Evolutionary conservation across 2,113 vertebrate genomes (phyloP), one percentile per base, ranked within the genome.

Genomic region (Chionomys nivalis): DNA sequence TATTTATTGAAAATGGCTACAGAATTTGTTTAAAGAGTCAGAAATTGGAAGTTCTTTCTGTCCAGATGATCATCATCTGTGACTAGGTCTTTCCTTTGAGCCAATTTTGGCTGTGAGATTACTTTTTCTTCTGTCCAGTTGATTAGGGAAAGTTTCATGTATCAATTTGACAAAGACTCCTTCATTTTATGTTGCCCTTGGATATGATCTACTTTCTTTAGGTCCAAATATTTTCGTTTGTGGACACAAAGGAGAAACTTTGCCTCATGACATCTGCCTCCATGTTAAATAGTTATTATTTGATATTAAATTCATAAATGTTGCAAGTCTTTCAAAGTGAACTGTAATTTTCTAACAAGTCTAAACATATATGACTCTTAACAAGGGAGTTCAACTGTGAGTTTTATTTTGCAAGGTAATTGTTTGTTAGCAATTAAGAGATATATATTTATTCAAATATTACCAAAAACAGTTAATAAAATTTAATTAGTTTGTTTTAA

Each of bases 401-500:
- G 63, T 79, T 52, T 52, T 65, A 5, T 79, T 89, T 87, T 17
- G 3, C 3, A 94, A 92, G 26, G 49, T 87, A 23, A 42, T 93
- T 82, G 5, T 39, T 70, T 47, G 68, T 85, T 13, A 70, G 2
- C 17, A 12, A 78, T 28, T 76, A 75, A 83, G 33, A 95, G 6
- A 88, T 21, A 31, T n/a, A 58, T 5, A 73, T 5, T 63, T 16
- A 90, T 13, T n/a, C 78, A 9, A 5, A 7, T 44, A 19, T 75
- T 87, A 55, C 7, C 19, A 47, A 52, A 55, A 52, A 82, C 66
- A 3, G 55, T 33, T 90, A 10, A 6, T 92, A 13, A 87, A 47
- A 16, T 86, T 55, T 11, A 55, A n/a, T 63, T 87, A 63, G 77
- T 75, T 89, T 93, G 66, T 66, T 90, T 89, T 83, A 72, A 94